These are phyloP conservation scores for Sander vitreus DNA, from an alignment of 2,113 vertebrate genomes.

Conservation along the genomic window DNA sequence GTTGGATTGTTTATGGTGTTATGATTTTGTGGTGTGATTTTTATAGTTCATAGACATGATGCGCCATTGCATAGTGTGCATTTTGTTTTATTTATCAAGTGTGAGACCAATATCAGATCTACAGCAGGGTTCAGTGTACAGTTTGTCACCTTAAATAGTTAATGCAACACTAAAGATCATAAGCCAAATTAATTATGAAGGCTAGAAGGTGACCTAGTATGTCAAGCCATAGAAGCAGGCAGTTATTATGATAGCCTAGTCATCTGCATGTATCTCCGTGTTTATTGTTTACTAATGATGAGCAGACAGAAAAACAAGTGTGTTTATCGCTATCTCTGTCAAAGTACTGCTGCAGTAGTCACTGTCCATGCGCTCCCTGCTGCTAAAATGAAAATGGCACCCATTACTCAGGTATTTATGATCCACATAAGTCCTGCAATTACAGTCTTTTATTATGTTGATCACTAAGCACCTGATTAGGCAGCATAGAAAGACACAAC, in stretches of 20 bases:
- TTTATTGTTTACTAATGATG: conserved; percentile 16
- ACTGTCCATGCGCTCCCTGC: background rate
- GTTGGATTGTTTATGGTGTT: background rate
- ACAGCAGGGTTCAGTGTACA: background rate
- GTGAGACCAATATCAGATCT: background rate
- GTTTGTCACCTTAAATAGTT: conserved; percentile 1
- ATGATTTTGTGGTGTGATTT: background rate
- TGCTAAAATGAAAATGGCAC: background rate
- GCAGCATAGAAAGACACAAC: background rate
- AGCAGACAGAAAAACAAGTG: conserved; percentile 24
- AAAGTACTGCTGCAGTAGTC: conserved; percentile 10
- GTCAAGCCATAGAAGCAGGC: background rate
- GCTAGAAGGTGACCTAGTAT: conserved; percentile 4
- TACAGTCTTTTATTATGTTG: conserved; percentile 40
- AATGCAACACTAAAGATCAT: background rate
- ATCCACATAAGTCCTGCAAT: conserved; percentile 32
- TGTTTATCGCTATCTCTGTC: conserved; percentile 6
- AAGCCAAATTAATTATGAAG: background rate
- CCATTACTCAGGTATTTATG: conserved; percentile 44
- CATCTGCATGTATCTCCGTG: background rate
- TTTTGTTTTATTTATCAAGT: background rate
- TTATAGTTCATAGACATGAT: background rate
- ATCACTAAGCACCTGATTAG: background rate
- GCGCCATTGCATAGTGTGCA: background rate
- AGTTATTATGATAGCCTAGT: background rate